These are phyloP conservation scores for Parotia lawesii DNA, from an alignment of 2,113 vertebrate genomes.

Conservation along the genomic window DNA sequence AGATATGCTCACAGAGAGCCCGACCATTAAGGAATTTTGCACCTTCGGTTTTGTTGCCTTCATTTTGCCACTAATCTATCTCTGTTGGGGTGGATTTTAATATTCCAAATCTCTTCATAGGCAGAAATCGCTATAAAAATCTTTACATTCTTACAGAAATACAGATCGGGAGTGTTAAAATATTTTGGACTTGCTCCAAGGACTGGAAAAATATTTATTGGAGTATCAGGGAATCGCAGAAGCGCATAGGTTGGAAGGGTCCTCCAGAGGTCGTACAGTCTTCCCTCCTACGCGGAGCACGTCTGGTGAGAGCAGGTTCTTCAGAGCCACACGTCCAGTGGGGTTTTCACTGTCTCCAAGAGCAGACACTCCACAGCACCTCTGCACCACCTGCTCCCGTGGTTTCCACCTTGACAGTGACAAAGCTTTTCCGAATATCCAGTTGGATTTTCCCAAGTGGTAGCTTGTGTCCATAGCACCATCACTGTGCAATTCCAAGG, in stretches of 20 bases:
- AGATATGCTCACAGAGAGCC: background rate
- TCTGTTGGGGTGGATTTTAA: background rate
- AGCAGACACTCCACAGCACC: background rate
- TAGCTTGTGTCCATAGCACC: background rate
- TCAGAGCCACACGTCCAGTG: fast-evolving
- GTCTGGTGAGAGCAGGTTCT: background rate
- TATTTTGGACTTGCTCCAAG: background rate
- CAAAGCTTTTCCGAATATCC: background rate
- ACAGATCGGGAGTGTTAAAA: background rate
- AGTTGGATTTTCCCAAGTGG: fast-evolving
- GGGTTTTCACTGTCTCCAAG: background rate
- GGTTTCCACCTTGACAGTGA: background rate
- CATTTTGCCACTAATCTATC: background rate
- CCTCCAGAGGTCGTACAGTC: background rate
- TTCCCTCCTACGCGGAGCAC: background rate
- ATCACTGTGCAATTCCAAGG: background rate
- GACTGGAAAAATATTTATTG: conserved; percentile 25
- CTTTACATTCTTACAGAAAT: background rate
- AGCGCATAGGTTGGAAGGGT: background rate
- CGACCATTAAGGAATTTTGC: background rate
- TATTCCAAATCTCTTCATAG: background rate
- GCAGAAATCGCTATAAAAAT: background rate
- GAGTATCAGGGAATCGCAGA: background rate
- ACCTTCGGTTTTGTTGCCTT: background rate
- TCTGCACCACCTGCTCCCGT: background rate